Conservation (phyloP, 2,113 vertebrate species). For the Aspidoscelis tigris region DNA sequence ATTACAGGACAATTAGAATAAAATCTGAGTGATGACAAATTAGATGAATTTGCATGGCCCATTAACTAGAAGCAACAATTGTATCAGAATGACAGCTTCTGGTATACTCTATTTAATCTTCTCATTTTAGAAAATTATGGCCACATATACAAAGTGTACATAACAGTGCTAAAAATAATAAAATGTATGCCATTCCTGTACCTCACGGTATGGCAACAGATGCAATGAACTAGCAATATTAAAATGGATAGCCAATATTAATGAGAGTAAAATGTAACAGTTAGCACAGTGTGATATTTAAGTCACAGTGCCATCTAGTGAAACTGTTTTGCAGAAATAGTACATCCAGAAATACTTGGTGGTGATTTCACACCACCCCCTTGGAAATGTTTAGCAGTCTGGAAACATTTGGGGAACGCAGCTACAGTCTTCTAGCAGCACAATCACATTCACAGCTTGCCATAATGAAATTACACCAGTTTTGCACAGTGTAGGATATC, state of each 20-base stretch:
- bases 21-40: constrained; percentile 46
- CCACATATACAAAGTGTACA: constrained; percentile 43
- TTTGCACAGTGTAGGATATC: too few relatives aligned
- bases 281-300: constrained; percentile 46
- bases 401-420: neutral
- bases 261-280: neutral
- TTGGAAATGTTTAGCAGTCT: neutral
- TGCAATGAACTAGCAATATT: constrained; percentile 51
- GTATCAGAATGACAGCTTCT: constrained; percentile 21
- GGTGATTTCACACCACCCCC: too few relatives aligned
- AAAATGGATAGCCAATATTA: constrained; percentile 47
- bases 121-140: neutral
- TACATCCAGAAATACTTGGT: neutral
- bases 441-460: too few relatives aligned
- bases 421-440: too few relatives aligned
- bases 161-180: constrained; percentile 37
- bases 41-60: constrained; percentile 29
- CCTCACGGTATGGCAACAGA: constrained; percentile 50
- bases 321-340: constrained; percentile 20
- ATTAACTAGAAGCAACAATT: constrained; percentile 31
- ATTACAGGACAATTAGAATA: constrained; percentile 24
- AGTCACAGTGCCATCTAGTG: constrained; percentile 75
- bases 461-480: too few relatives aligned
- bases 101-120: constrained; percentile 47
- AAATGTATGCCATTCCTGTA: constrained; percentile 24